Evolutionary conservation across 2,888 invertebrate genomes (phyloP), one percentile per base, ranked within the genome.

Genomic region (Arctia plantaginis): DNA sequence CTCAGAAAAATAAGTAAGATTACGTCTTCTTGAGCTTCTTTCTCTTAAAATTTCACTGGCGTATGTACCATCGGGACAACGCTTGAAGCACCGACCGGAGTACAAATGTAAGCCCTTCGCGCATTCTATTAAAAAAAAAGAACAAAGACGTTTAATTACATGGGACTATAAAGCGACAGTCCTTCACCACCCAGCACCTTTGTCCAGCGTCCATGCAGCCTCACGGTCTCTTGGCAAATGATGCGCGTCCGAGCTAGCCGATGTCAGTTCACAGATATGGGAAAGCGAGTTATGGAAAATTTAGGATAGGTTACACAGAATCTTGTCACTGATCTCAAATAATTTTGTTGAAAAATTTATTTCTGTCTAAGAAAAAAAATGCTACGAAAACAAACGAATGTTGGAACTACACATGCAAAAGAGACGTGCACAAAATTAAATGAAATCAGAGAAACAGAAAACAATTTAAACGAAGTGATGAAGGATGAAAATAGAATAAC

Each of bases 81-180:
- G 91, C 73, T 90, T 88, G 86, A 96, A 93, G 93, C 98, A 98
- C 86, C 92, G 92, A 78, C 96, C 96, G 86, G 96, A 94, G 92
- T 96, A 96, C 87, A 97, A 95, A 90, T 96, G 96, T 90, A 96
- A 96, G 88, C 96, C 96, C 87, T 95, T 94, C 86, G 93, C 93
- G 94, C 98, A 98, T 91, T 97, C 97, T 98, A 97, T 85, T 96
- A 96, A 90, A 93, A 93, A 91, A 89, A 93, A 87, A 95, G 93
- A 92, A 93, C 90, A 95, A 85, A 91, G 79, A 86, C 84, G 80
- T 91, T 92, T 92, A 90, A 92, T 90, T 90, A 91, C 85, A 91
- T 85, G 82, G 88, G 81, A 87, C 84, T 90, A 82, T 80, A 88
- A 86, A 83, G 80, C 82, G 83, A 88, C 30, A 87, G 86, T 88